Evolutionary conservation across 2,113 vertebrate genomes (phyloP).

Genomic region (Corythaixoides concolor): DNA sequence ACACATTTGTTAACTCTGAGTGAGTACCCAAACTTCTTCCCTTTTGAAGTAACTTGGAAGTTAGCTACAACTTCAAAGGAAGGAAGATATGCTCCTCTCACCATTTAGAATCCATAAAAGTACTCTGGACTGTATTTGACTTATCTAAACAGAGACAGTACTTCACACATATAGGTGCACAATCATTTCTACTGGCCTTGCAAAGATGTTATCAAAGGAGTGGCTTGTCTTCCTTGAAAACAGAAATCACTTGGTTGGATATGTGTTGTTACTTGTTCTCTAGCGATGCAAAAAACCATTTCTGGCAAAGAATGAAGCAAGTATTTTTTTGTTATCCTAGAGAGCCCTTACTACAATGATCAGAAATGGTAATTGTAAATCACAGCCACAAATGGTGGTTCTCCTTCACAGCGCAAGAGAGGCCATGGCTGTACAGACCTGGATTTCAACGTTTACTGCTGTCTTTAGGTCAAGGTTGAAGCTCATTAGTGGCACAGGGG

Average conservation of each 20-base stretch:
- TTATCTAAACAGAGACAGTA: conserved; percentile 34
- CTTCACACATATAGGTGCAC: conserved; percentile 17
- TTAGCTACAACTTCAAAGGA: conserved; percentile 44
- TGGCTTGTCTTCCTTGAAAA: background rate
- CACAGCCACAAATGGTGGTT: fast-evolving
- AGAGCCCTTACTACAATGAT: background rate
- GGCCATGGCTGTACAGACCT: background rate
- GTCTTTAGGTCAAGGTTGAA: conserved; percentile 32
- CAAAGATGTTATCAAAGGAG: background rate
- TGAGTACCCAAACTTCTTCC: conserved; percentile 32
- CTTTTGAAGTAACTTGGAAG: conserved; percentile 63
- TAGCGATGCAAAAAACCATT: conserved; percentile 4
- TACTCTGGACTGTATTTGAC: background rate
- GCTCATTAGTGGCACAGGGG: background rate
- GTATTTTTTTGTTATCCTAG: background rate
- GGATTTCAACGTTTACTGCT: background rate
- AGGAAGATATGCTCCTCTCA: conserved; percentile 43
- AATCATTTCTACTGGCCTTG: background rate
- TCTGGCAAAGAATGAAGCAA: background rate
- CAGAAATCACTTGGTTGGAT: background rate
- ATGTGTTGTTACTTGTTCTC: background rate
- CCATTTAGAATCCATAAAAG: conserved; percentile 17
- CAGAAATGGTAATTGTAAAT: background rate
- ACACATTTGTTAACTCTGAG: conserved; percentile 22
- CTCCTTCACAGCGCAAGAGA: background rate